These are phyloP conservation scores for Microchirus variegatus DNA, from an alignment of 2,797 vertebrate species.

Conservation along the genomic window DNA sequence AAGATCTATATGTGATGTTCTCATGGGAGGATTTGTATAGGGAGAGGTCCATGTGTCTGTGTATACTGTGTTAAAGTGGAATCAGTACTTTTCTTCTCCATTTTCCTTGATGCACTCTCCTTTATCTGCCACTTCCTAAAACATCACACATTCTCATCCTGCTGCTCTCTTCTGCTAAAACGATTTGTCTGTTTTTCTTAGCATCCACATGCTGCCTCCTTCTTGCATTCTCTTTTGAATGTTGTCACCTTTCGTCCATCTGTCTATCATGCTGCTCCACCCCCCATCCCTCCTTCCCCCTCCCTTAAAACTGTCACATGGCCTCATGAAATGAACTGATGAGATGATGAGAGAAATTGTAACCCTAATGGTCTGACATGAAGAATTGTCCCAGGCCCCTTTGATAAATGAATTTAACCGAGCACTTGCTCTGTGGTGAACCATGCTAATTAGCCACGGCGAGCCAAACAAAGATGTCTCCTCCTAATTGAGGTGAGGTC, in stretches of 20 bases:
- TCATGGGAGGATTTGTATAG: slow-evolving; percentile 14
- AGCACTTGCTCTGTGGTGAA: slow-evolving; percentile 61
- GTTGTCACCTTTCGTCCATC: slow-evolving; percentile 37
- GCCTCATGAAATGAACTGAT: slow-evolving; percentile 57
- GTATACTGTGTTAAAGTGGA: too few species aligned
- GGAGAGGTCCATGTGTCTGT: too few species aligned
- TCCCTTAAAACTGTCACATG: slow-evolving; percentile 54
- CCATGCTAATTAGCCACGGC: slow-evolving; percentile 66
- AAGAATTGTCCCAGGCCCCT: slow-evolving; percentile 51
- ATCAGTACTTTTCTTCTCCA: not conserved
- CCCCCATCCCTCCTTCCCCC: not conserved
- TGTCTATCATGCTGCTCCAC: slow-evolving; percentile 16
- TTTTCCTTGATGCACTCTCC: slow-evolving; percentile 28
- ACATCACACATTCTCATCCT: slow-evolving; percentile 32
- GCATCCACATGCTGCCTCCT: slow-evolving; percentile 37
- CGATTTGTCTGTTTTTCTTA: slow-evolving; percentile 52
- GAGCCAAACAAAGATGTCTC: slow-evolving; percentile 69
- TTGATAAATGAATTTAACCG: slow-evolving; percentile 71
- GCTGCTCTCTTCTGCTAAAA: slow-evolving; percentile 42
- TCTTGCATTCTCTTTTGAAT: slow-evolving; percentile 50
- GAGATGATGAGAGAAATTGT: slow-evolving; percentile 69
- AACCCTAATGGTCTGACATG: slow-evolving; percentile 63
- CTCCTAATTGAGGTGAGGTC: slow-evolving; percentile 75
- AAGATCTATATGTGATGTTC: slow-evolving; percentile 41
- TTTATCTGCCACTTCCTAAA: slow-evolving; percentile 46